Conservation (phyloP, 2,113 vertebrate species). For the Seriola rivoliana region DNA sequence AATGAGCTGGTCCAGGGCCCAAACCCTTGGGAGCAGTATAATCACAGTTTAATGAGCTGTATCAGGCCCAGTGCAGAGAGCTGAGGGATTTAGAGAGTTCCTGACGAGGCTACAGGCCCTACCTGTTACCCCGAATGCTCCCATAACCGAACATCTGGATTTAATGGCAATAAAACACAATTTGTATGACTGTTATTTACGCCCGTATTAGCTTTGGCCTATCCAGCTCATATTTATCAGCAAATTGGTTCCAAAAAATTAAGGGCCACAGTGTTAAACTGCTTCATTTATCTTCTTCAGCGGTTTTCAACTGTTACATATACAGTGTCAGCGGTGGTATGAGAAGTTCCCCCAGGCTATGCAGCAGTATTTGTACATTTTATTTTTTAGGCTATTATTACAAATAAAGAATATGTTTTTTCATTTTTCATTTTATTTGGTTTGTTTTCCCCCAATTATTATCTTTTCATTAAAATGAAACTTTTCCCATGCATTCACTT, state of each 20-base stretch:
- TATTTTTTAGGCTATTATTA: constrained; percentile 6
- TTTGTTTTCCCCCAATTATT: background rate
- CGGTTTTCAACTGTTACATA: background rate
- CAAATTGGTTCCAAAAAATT: constrained; percentile 30
- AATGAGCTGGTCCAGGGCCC: constrained; percentile 70
- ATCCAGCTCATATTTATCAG: constrained; percentile 39
- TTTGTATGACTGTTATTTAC: constrained; percentile 62
- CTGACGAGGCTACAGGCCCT: constrained; percentile 57
- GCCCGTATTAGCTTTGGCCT: constrained; percentile 39
- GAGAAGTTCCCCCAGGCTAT: background rate
- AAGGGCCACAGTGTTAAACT: constrained; percentile 11
- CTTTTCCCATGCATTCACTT: background rate
- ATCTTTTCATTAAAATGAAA: background rate
- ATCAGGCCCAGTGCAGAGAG: constrained; percentile 67
- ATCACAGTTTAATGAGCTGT: constrained; percentile 79
- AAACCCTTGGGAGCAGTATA: constrained; percentile 71
- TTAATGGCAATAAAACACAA: constrained; percentile 75
- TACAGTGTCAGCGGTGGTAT: background rate
- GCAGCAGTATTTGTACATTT: constrained; percentile 5
- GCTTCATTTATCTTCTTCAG: constrained; percentile 22
- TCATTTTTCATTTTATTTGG: background rate
- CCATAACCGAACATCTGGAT: constrained; percentile 77
- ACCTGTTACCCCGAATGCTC: constrained; percentile 79
- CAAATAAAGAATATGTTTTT: background rate
- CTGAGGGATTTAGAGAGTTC: constrained; percentile 66